Percentiles rank a stretch among this genome's conserved stretches.
phyloP scores from a whole-genome alignment of 2,113 vertebrate genomes.

The Boleophthalmus pectinirostris region DNA sequence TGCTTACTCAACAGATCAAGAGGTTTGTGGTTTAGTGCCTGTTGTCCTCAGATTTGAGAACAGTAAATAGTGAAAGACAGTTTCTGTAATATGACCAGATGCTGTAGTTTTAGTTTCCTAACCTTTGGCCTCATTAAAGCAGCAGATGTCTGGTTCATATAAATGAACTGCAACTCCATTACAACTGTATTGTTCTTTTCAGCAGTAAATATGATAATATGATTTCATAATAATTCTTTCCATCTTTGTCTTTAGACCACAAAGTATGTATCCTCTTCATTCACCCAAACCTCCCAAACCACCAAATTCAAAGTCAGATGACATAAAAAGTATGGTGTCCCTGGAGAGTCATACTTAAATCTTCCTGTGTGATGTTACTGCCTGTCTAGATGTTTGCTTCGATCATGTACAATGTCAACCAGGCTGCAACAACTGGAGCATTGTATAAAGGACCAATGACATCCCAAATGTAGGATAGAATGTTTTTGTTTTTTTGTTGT shows the following conservation, averaged over 20 bases:
- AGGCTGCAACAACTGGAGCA: not conserved
- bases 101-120: constrained; percentile 32
- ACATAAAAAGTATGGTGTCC: constrained; percentile 15
- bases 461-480: not conserved
- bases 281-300: constrained; percentile 19
- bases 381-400: not conserved
- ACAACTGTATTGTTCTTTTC: constrained; percentile 47
- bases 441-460: not conserved
- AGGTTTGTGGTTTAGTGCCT: not conserved
- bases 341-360: constrained; percentile 1
- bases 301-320: not conserved
- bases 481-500: too few relatives aligned
- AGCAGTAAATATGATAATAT: constrained; percentile 38
- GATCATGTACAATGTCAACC: constrained; percentile 1
- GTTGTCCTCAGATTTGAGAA: constrained; percentile 28
- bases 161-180: constrained; percentile 41
- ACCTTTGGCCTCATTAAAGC: constrained; percentile 54
- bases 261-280: constrained; percentile 20
- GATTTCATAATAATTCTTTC: constrained; percentile 46
- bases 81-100: constrained; percentile 47
- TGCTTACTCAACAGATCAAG: not conserved
- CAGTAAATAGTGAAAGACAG: constrained; percentile 31
- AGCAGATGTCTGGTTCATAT: constrained; percentile 56
- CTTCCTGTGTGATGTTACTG: constrained; percentile 9
- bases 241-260: constrained; percentile 33